Base-by-base conservation (phyloP, 92 coral and sea anemone genomes). In the Parazoanthus atlanticus region DNA sequence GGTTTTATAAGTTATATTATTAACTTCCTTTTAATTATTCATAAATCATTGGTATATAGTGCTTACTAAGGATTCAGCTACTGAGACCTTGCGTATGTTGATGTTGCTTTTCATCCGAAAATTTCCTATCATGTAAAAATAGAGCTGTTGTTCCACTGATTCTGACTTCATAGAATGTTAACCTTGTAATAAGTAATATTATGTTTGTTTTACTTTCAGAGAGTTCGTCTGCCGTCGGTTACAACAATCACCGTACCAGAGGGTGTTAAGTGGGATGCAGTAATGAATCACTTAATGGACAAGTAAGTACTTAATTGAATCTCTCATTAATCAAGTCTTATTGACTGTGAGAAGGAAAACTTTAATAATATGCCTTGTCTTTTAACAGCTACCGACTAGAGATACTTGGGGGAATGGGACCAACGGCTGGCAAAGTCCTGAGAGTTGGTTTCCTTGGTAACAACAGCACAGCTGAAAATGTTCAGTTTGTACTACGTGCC, bases 351-450 rank as follows among this genome's bases (percentile, higher is more conserved):
- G 28, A 28, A 61, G 16, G n/a, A 78, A 30, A 41, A 23, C 30
- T 33, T 28, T 15, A 52, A 3, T 79, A 17, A 46, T n/a, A 9
- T 75, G 0, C 2, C 5, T 17, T 85, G 30, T 15, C 10, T n/a
- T 72, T 66, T 71, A 78, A 38, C 76, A 97, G 99, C 77, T 97
- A 97, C 90, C 91, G 96, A 86, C 89, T 95, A 74, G 99, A 97
- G 90, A 93, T 95, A 83, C 94, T 94, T 70, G 99, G 99, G 34
- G 99, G 99, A 38, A 91, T 97, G 94, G 99, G 99, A 8, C 94
- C 94, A 29, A 93, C 99, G 9, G 97, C 96, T 64, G 99, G 99
- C 54, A 91, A 88, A 93, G 99, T 97, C 79, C 94, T 98, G 96
- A 94, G 99, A 79, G 93, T 96, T 90, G 99, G 99, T 56, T 88